phyloP scores from a whole-genome alignment of 2,113 vertebrate genomes.

The Seriola aureovittata region DNA sequence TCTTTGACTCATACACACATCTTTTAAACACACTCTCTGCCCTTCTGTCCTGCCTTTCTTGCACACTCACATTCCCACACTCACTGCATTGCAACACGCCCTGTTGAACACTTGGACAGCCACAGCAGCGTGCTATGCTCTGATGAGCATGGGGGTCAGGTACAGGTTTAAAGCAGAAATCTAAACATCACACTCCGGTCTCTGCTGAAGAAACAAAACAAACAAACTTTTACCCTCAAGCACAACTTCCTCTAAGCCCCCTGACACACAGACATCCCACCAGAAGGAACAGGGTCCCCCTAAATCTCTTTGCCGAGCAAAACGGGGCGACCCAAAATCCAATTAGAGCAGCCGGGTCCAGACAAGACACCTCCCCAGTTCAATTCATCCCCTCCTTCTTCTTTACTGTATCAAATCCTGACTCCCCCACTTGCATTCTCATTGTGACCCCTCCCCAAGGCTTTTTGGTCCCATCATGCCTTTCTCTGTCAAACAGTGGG shows the following conservation, averaged over 20 bases:
- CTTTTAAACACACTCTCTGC: not conserved
- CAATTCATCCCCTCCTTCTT: slow-evolving; percentile 40
- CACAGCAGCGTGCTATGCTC: slow-evolving; percentile 12
- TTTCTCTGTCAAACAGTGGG: slow-evolving; percentile 50
- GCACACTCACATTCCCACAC: slow-evolving; percentile 49
- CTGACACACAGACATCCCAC: slow-evolving; percentile 58
- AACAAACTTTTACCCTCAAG: slow-evolving; percentile 69
- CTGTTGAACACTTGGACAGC: not conserved
- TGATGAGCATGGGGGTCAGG: slow-evolving; percentile 67
- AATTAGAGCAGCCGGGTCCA: slow-evolving; percentile 70
- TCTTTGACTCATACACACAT: slow-evolving; percentile 8
- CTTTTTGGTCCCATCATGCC: slow-evolving; percentile 19
- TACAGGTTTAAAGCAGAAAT: slow-evolving; percentile 64
- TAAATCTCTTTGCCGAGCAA: slow-evolving; percentile 65
- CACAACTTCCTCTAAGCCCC: slow-evolving; percentile 78
- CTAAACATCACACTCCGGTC: slow-evolving; percentile 60
- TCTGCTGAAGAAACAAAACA: slow-evolving; percentile 63
- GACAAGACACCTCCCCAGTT: slow-evolving; percentile 59
- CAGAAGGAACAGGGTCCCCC: slow-evolving; percentile 43
- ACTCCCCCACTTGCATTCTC: slow-evolving; percentile 27
- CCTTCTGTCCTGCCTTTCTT: not conserved
- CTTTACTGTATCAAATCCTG: slow-evolving; percentile 61
- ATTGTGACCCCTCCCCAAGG: slow-evolving; percentile 9
- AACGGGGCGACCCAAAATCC: slow-evolving; percentile 69
- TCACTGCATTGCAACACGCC: slow-evolving; percentile 21